Base-by-base conservation (phyloP, 1,140 invertebrate genomes). In the Ips nitidus region DNA sequence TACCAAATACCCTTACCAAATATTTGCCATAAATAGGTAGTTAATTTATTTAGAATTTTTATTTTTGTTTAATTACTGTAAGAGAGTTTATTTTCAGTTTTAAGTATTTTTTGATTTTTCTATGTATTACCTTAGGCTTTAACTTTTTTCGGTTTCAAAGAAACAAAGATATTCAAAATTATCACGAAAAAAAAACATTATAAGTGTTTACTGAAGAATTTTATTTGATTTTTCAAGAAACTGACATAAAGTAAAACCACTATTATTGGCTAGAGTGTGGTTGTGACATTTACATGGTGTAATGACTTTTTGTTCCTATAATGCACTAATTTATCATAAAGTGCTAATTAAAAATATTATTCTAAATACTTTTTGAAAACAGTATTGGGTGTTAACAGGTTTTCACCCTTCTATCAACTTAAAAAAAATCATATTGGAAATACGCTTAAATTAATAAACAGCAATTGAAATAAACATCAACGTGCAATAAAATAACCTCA, bases 1-100 rank as follows among this genome's bases (percentile, higher is more conserved):
- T 53, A 69, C 67, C 67, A 69, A 68, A 69, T 36, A 56, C 22
- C 8, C 52, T 42, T 52, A 70, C 69, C 69, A 70, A 70, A 70
- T 70, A 70, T 65, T 64, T 66, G 62, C 61, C 63, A 70, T 70
- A 70, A 41, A 41, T 65, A 70, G 38, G 7, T 42, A 61, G 47
- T 59, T 68, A 66, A 63, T 63, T 58, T 38, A 61, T 70, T 64
- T 39, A 40, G 7, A 52, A 60, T n/a, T 52, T 8, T 67, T 61
- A 58, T 63, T 50, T 57, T 45, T 64, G 39, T 58, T 70, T 41
- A 40, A 58, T 45, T 6, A 38, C 41, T 22, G 7, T 8, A 22
- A 58, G 43, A 6, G 45, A 45, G 45, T 66, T 58, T 58, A 40
- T 69, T 41, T 53, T 53, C 38, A 41, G 39, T 67, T 45, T 37